Conservation (phyloP, 2,888 invertebrate genomes). For the Pristionchus maxplancki region DNA sequence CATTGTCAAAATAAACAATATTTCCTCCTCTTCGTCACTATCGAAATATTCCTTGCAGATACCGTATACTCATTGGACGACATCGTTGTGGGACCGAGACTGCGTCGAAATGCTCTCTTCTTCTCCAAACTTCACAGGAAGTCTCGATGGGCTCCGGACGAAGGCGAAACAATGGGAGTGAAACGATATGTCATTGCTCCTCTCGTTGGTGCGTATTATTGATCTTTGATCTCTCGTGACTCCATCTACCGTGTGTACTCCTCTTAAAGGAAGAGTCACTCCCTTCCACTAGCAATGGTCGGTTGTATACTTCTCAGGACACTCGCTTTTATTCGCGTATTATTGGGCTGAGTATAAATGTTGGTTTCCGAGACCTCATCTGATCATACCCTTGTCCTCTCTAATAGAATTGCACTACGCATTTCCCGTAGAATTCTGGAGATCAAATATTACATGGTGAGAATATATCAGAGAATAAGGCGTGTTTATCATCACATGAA, state of each 20-base stretch:
- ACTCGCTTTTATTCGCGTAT: neutral
- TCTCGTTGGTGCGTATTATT: slow-evolving; percentile 21
- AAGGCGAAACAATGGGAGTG: slow-evolving; percentile 11
- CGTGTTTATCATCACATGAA: neutral
- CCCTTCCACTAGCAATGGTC: slow-evolving; percentile 10
- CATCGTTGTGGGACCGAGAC: slow-evolving; percentile 38
- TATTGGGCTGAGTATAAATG: slow-evolving; percentile 11
- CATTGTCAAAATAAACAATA: neutral
- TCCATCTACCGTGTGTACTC: no score
- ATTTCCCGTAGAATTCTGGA: neutral
- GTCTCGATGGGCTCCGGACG: slow-evolving; percentile 45
- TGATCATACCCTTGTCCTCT: neutral
- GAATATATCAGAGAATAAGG: slow-evolving; percentile 10
- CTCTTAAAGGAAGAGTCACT: neutral
- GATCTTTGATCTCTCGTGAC: slow-evolving; percentile 14
- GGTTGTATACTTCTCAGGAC: slow-evolving; percentile 39
- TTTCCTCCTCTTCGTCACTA: neutral
- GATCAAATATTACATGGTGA: neutral
- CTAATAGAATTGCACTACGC: neutral
- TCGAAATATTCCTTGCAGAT: neutral
- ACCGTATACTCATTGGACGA: slow-evolving; percentile 40
- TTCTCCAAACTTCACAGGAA: slow-evolving; percentile 52
- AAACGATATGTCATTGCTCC: slow-evolving; percentile 47
- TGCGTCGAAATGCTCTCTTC: slow-evolving; percentile 48
- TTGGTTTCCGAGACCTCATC: neutral